A percentile compares a stretch with the other conserved stretches of the same genome.
Conservation (phyloP, 1,140 invertebrate species). For the Calliopsis andreniformis region DNA sequence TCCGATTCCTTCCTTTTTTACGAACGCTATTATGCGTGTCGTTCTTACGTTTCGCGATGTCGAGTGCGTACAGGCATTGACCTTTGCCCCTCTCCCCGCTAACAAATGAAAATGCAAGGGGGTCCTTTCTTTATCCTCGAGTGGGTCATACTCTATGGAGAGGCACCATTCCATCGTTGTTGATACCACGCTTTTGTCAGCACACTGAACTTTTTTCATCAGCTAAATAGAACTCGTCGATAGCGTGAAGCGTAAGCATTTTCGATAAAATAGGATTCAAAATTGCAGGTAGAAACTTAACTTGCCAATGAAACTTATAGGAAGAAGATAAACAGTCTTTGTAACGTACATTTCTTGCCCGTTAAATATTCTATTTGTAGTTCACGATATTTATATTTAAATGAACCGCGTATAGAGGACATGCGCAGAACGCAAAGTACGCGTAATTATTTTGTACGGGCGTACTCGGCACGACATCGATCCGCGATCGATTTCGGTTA, state of each 20-base stretch:
- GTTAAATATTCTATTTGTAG: too few relatives aligned
- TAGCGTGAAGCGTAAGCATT: too few relatives aligned
- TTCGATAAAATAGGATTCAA: too few relatives aligned
- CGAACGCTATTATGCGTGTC: slow-evolving; percentile 68
- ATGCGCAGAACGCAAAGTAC: too few relatives aligned
- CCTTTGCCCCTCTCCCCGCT: slow-evolving; percentile 70
- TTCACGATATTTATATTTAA: too few relatives aligned
- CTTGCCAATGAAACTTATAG: too few relatives aligned
- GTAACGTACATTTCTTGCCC: too few relatives aligned
- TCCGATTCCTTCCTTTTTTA: slow-evolving; percentile 62
- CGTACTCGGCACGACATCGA: too few relatives aligned
- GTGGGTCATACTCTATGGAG: slow-evolving; percentile 62
- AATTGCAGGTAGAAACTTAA: too few relatives aligned
- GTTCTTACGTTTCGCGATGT: slow-evolving; percentile 74
- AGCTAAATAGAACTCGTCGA: background rate
- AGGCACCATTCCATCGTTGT: slow-evolving; percentile 51
- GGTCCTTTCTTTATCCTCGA: slow-evolving; percentile 63
- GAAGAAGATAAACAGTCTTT: too few relatives aligned
- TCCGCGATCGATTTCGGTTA: slow-evolving; percentile 1
- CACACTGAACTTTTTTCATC: slow-evolving; percentile 18
- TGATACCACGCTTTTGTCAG: slow-evolving; percentile 42
- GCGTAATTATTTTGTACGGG: too few relatives aligned
- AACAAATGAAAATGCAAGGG: slow-evolving; percentile 70
- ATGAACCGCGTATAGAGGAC: too few relatives aligned
- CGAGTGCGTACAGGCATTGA: slow-evolving; percentile 74